These are phyloP conservation scores for Frankliniella intonsa DNA, from an alignment of 2,888 invertebrate species.

Conservation along the genomic window DNA sequence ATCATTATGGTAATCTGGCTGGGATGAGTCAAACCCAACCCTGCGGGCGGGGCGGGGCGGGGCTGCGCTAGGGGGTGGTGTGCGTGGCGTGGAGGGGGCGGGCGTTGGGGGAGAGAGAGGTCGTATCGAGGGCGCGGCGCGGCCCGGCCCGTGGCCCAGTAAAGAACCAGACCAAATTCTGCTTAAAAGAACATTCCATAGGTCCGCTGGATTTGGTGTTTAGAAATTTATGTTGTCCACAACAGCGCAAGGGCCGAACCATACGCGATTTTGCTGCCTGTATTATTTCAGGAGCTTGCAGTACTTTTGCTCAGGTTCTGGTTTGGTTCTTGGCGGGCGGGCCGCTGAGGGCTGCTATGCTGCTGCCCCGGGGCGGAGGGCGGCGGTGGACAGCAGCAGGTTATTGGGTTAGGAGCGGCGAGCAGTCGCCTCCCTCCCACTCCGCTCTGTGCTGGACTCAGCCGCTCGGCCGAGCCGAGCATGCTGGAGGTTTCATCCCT, in stretches of 20 bases:
- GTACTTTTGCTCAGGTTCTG: too few species aligned
- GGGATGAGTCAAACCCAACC: background rate
- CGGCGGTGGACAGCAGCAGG: background rate
- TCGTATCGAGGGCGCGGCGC: background rate
- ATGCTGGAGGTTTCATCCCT: background rate
- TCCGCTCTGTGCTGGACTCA: background rate
- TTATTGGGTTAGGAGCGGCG: background rate
- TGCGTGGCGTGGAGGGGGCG: background rate
- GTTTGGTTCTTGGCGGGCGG: background rate
- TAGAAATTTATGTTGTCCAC: too few species aligned
- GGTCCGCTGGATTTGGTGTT: too few species aligned
- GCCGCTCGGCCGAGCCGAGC: background rate
- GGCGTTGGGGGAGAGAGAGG: background rate
- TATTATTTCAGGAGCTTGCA: too few species aligned
- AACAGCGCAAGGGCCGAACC: too few species aligned
- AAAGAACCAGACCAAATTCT: too few species aligned
- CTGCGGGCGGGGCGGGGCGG: background rate
- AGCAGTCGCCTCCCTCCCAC: background rate
- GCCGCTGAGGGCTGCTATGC: background rate
- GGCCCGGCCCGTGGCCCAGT: too few species aligned
- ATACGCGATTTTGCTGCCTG: too few species aligned
- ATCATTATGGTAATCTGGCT: constrained; percentile 6
- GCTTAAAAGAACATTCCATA: too few species aligned
- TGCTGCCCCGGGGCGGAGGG: background rate
- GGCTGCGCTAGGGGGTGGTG: background rate